A percentile compares a stretch with the other conserved stretches of the same genome.
These are phyloP conservation scores for Podargus strigoides DNA, from an alignment of 2,797 vertebrate genomes.

Conservation along the genomic window DNA sequence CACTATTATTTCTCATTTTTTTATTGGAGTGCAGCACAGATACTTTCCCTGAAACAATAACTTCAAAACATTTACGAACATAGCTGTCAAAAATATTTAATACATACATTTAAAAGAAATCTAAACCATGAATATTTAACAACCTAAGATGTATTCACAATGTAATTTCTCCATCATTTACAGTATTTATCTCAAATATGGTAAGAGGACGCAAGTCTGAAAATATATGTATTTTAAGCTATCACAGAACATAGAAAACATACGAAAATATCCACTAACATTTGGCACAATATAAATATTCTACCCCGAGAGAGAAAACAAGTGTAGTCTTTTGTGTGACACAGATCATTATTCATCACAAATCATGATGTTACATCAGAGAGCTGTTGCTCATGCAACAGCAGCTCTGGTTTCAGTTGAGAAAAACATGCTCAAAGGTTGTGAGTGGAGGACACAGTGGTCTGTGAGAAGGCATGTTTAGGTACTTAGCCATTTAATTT, in stretches of 20 bases:
- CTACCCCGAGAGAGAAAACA: constrained; percentile 16
- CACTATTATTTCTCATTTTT: background rate
- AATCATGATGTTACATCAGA: background rate
- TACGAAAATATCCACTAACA: constrained; percentile 9
- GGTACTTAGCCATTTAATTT: constrained; percentile 49
- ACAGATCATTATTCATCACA: constrained; percentile 14
- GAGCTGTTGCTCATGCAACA: background rate
- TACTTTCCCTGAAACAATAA: constrained; percentile 8
- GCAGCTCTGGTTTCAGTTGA: background rate
- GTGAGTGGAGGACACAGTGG: background rate
- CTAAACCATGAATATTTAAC: background rate
- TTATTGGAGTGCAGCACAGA: constrained; percentile 42
- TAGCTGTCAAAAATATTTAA: constrained; percentile 38
- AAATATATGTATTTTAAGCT: constrained; percentile 18
- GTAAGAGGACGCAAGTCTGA: background rate
- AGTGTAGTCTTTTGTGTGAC: background rate
- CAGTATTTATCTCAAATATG: background rate
- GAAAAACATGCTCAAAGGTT: background rate
- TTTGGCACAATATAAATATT: constrained; percentile 58
- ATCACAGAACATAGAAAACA: constrained; percentile 7
- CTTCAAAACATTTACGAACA: constrained; percentile 38
- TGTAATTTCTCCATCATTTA: background rate
- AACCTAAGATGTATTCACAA: background rate
- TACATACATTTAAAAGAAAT: background rate
- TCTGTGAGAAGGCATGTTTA: constrained; percentile 12